A percentile compares a stretch with the other conserved stretches of the same genome.
These are phyloP conservation scores for Amphiprion ocellaris DNA, from an alignment of 2,113 vertebrate genomes.

Conservation along the genomic window DNA sequence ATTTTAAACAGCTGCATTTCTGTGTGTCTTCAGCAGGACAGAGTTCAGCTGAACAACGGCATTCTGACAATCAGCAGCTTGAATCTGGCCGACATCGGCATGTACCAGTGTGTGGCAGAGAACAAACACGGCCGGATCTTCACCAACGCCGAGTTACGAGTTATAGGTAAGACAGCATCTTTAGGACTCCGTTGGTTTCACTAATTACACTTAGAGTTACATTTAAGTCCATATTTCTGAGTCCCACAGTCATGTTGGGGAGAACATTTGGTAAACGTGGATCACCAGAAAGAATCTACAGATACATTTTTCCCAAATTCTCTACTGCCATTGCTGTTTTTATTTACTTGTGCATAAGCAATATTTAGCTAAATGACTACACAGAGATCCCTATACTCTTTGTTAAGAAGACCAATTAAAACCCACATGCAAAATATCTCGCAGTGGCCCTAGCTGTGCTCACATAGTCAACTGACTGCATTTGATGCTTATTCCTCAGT, in stretches of 20 bases:
- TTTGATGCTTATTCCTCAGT: neutral
- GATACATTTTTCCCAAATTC: neutral
- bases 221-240: neutral
- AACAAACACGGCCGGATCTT: slow-evolving; percentile 92
- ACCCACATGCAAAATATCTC: too few species aligned
- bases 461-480: neutral
- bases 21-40: slow-evolving; percentile 84
- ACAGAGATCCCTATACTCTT: too few species aligned
- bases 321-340: neutral
- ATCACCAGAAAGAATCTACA: neutral
- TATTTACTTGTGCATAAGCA: neutral
- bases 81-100: slow-evolving; percentile 91
- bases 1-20: slow-evolving; percentile 15
- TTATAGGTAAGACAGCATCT: slow-evolving; percentile 86
- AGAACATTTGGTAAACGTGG: slow-evolving; percentile 18
- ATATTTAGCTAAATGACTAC: too few species aligned
- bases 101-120: slow-evolving; percentile 97
- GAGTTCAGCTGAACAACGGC: slow-evolving; percentile 91
- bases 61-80: slow-evolving; percentile 88
- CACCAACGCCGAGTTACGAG: slow-evolving; percentile 91
- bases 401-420: too few species aligned
- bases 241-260: slow-evolving; percentile 17
- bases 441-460: neutral
- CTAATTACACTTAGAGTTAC: neutral
- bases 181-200: neutral